A percentile compares a stretch with the other conserved stretches of the same genome.
These are phyloP conservation scores for Aphaenogaster ashmeadi DNA, from an alignment of 1,140 invertebrate genomes.

Conservation along the genomic window DNA sequence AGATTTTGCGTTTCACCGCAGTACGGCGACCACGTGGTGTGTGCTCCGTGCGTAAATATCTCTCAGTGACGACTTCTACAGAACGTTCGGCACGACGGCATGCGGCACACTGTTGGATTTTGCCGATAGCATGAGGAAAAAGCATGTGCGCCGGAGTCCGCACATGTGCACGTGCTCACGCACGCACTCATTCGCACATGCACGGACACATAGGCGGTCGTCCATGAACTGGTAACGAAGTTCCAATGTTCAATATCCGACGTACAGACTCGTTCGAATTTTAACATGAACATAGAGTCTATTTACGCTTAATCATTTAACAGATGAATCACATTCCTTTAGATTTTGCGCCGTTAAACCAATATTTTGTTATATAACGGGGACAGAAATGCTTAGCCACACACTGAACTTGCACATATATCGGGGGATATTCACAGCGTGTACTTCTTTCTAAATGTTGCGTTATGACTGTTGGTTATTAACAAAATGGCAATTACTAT, in stretches of 20 bases:
- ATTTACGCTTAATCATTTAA: not conserved
- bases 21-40: not conserved
- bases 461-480: too few species aligned
- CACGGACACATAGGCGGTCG: not conserved
- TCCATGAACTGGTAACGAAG: conserved; percentile 27
- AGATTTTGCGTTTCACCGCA: not conserved
- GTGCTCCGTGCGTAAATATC: not conserved
- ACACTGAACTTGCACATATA: too few species aligned
- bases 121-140: conserved; percentile 40
- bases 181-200: not conserved
- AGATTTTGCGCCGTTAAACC: not conserved
- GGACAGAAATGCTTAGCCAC: too few species aligned
- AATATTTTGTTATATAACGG: not conserved
- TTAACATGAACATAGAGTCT: not conserved
- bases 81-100: conserved; percentile 32
- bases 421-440: too few species aligned
- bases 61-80: not conserved
- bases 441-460: too few species aligned
- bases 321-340: not conserved
- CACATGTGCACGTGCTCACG: not conserved
- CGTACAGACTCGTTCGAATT: not conserved
- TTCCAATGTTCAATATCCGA: not conserved
- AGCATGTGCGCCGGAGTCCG: not conserved
- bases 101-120: conserved; percentile 42
- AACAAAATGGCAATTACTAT: too few species aligned